Percentiles rank a stretch among this genome's conserved stretches.
These are phyloP conservation scores for Eulithis prunata DNA, from an alignment of 2,888 invertebrate genomes.

Conservation along the genomic window DNA sequence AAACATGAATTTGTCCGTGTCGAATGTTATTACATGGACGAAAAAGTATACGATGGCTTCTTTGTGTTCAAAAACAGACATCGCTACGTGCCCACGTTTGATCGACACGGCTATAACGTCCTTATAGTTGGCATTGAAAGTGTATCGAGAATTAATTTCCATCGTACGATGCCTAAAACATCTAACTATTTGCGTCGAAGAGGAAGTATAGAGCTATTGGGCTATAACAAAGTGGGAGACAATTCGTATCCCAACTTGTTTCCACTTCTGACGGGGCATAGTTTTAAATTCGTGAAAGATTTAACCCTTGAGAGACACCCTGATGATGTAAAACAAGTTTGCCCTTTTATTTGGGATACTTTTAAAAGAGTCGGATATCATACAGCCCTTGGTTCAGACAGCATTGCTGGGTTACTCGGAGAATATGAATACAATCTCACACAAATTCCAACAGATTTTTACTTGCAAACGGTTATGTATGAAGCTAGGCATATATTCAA, in stretches of 20 bases:
- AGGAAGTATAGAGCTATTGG: constrained; percentile 89
- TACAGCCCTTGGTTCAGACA: constrained; percentile 92
- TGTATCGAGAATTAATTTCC: constrained; percentile 92
- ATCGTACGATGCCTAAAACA: constrained; percentile 91
- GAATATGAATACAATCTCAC: constrained; percentile 74
- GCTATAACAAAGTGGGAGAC: constrained; percentile 96
- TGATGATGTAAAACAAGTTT: constrained; percentile 78
- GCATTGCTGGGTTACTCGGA: constrained; percentile 70
- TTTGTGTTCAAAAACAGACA: constrained; percentile 41
- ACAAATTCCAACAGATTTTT: constrained; percentile 91
- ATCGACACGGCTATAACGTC: constrained; percentile 80
- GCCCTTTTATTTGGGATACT: constrained; percentile 92
- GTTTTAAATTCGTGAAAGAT: constrained; percentile 81
- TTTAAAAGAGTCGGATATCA: constrained; percentile 87
- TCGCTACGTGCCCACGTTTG: neutral
- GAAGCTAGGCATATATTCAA: constrained; percentile 85
- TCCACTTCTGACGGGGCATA: constrained; percentile 89
- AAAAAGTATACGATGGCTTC: constrained; percentile 47
- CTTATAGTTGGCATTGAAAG: constrained; percentile 92
- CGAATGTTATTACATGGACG: constrained; percentile 86
- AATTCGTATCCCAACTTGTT: constrained; percentile 95
- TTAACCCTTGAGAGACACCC: constrained; percentile 15
- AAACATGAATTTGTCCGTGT: constrained; percentile 49
- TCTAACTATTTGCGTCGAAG: constrained; percentile 82
- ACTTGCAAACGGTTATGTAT: constrained; percentile 88